phyloP scores from a whole-genome alignment of 2,888 invertebrate genomes.

The Eupithecia pulchellata region DNA sequence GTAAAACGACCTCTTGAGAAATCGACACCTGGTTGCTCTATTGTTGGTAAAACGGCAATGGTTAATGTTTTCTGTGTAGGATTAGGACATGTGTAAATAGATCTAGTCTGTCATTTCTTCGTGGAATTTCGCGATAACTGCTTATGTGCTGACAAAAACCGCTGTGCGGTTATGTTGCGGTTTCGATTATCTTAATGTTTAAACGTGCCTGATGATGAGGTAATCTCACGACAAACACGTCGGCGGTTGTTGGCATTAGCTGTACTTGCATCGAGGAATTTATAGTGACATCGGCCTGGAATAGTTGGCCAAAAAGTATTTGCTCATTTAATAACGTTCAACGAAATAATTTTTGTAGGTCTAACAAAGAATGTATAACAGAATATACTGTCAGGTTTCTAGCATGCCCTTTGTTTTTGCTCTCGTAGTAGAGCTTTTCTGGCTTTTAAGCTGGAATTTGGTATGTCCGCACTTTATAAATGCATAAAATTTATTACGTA shows the following conservation, averaged over 20 bases:
- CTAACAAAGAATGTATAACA: background rate
- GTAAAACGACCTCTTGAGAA: slow-evolving; percentile 1
- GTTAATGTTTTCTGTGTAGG: slow-evolving; percentile 3
- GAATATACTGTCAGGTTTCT: background rate
- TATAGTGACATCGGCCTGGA: background rate
- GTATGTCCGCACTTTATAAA: background rate
- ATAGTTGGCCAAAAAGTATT: background rate
- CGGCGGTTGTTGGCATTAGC: slow-evolving; percentile 2
- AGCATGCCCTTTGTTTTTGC: background rate
- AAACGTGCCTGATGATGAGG: slow-evolving; percentile 2
- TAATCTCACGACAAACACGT: slow-evolving; percentile 12
- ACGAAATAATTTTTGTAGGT: background rate
- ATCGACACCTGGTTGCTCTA: slow-evolving; percentile 1
- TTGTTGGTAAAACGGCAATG: background rate
- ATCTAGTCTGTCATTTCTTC: background rate
- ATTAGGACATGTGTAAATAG: background rate
- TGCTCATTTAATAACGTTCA: background rate
- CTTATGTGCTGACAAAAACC: slow-evolving; percentile 11
- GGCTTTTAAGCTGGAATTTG: background rate
- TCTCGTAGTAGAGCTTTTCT: background rate
- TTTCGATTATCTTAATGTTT: slow-evolving; percentile 3
- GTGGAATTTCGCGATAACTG: slow-evolving; percentile 7
- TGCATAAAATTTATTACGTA: background rate
- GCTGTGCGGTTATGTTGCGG: slow-evolving; percentile 5
- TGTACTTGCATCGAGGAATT: slow-evolving; percentile 13